These are phyloP conservation scores for Adelosebastes latens DNA, from an alignment of 2,797 vertebrate species.

Conservation along the genomic window DNA sequence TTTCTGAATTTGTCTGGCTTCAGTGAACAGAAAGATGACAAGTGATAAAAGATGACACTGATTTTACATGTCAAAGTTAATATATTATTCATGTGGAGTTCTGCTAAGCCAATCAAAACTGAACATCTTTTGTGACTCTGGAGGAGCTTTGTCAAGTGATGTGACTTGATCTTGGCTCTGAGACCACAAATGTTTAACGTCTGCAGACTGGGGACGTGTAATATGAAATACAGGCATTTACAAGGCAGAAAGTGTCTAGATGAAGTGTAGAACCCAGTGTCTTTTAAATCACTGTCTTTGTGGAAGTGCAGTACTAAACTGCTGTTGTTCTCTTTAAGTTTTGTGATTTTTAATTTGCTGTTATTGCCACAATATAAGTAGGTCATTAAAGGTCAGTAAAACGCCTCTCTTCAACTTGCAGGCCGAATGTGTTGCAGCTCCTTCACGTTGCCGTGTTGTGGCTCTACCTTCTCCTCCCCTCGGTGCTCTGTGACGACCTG, in stretches of 20 bases:
- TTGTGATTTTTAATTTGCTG: neutral
- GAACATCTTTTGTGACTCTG: neutral
- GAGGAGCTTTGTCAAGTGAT: neutral
- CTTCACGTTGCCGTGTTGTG: constrained; percentile 34
- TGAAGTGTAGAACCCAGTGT: neutral
- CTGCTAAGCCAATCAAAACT: neutral
- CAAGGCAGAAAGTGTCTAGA: neutral
- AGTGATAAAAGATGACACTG: neutral
- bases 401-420: constrained; percentile 7
- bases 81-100: neutral
- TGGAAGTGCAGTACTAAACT: neutral
- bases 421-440: constrained; percentile 32
- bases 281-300: neutral
- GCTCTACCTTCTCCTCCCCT: constrained; percentile 54
- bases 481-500: constrained; percentile 65
- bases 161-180: neutral
- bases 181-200: neutral
- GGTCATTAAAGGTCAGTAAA: neutral
- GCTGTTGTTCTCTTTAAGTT: neutral
- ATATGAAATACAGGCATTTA: neutral
- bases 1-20: neutral
- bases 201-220: neutral
- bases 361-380: neutral
- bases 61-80: neutral
- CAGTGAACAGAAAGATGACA: neutral